Evolutionary conservation across 2,888 invertebrate species (phyloP), one percentile per base, ranked within the genome.

Genomic region (Mythimna impura): DNA sequence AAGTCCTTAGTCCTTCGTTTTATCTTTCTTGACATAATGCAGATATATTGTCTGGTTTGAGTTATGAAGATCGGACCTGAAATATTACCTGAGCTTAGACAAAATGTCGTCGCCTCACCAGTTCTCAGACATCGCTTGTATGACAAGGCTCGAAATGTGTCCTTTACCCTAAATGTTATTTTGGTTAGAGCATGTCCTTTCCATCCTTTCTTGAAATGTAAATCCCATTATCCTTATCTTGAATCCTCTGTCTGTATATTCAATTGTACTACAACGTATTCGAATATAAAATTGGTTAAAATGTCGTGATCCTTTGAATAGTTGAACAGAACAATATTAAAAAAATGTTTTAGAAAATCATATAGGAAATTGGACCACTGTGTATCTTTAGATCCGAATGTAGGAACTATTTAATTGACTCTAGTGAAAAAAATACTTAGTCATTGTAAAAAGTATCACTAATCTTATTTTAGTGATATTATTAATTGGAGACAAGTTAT

Each of bases 91-190:
- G 25, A 61, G 60, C 58, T 47, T 52, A 71, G 30, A 6, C 40
- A 43, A 55, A 79, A 75, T 64, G 22, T 77, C 74, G 47, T 22
- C 36, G 47, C 36, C 34, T 69, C 73, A 43, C 65, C 66, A 50
- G 43, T 30, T 54, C 61, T 58, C 75, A 68, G 61, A 71, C 60
- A 68, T 57, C 68, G 68, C 71, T 80, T 75, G 75, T 83, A 68
- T 68, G 75, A 80, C 83, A 74, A 60, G 62, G 71, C 52, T 81
- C 60, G 71, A 68, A 79, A 54, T 75, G 67, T 79, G 64, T 67
- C 70, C 85, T 76, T 82, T 72, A 71, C 58, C 71, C 70, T 77
- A 72, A 82, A 81, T 68, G 70, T 81, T 66, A 81, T 73, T 83
- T 83, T 75, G 67, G 75, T 83, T 72, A 73, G 69, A 82, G 80